Evolutionary conservation across 2,888 invertebrate species (phyloP).

Genomic region (Chalcis sispes): DNA sequence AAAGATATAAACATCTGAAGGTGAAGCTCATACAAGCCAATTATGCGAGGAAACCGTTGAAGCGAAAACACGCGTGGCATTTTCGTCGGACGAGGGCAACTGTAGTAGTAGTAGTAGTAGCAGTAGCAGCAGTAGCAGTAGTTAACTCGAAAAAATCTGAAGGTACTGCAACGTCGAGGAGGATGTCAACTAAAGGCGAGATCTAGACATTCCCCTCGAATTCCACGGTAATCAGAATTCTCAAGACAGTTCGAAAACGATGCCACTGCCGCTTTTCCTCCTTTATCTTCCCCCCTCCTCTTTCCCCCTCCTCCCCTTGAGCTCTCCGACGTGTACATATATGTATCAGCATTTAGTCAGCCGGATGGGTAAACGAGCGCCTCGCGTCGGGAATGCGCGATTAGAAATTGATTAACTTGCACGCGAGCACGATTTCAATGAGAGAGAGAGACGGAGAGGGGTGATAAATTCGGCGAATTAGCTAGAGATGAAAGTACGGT

Average conservation of each 20-base stretch:
- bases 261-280: slow-evolving; percentile 2
- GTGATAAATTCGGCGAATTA: slow-evolving; percentile 28
- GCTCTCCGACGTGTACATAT: no score
- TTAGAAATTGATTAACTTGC: slow-evolving; percentile 54
- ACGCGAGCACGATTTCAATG: no score
- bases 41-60: neutral
- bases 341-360: slow-evolving; percentile 49
- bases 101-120: neutral
- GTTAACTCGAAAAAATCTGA: slow-evolving; percentile 47
- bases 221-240: slow-evolving; percentile 52
- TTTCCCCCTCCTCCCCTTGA: no score
- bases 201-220: slow-evolving; percentile 52
- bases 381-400: slow-evolving; percentile 42
- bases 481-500: neutral
- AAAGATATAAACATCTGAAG: no score
- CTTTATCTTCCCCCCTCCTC: no score
- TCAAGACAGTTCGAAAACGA: slow-evolving; percentile 50
- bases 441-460: no score
- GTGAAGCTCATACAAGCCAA: neutral
- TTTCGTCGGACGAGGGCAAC: neutral
- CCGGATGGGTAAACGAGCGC: neutral
- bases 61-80: slow-evolving; percentile 41
- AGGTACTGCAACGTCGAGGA: neutral
- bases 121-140: slow-evolving; percentile 13
- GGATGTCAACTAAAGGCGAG: slow-evolving; percentile 27